A percentile compares a stretch with the other conserved stretches of the same genome.
Conservation (phyloP, 1,140 invertebrate genomes). For the Neocloeon triangulifer region DNA sequence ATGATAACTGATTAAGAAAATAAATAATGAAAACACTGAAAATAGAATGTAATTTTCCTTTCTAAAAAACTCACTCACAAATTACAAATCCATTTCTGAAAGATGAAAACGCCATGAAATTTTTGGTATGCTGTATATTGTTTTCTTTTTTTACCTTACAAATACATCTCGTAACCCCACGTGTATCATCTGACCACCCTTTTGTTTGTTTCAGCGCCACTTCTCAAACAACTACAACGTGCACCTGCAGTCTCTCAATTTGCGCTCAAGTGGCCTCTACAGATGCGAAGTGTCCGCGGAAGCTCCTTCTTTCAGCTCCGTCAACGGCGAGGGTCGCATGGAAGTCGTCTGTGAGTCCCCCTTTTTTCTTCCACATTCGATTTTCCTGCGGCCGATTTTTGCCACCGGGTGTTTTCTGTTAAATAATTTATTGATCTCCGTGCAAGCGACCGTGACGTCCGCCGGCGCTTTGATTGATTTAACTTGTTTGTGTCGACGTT, state of each 20-base stretch:
- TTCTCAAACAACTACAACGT: slow-evolving; percentile 33
- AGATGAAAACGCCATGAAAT: too few species aligned
- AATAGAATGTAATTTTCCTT: too few species aligned
- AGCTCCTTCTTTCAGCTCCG: slow-evolving; percentile 41
- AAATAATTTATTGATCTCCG: not conserved
- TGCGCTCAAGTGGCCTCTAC: slow-evolving; percentile 42
- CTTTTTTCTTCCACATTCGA: not conserved
- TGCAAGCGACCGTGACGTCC: not conserved
- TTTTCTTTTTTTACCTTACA: too few species aligned
- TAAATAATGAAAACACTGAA: too few species aligned
- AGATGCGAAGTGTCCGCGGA: slow-evolving; percentile 57
- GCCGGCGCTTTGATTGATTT: too few species aligned
- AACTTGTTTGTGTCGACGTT: not conserved
- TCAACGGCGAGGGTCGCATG: slow-evolving; percentile 38
- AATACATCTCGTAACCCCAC: too few species aligned
- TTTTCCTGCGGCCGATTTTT: too few species aligned
- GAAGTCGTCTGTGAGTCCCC: slow-evolving; percentile 47
- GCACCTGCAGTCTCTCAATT: slow-evolving; percentile 29
- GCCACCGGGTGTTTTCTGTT: not conserved
- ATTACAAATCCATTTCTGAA: too few species aligned
- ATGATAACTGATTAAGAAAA: too few species aligned
- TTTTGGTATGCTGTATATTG: too few species aligned
- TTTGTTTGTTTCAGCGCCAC: slow-evolving; percentile 21
- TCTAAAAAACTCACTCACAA: too few species aligned
- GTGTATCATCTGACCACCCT: too few species aligned